A percentile compares a stretch with the other conserved stretches of the same genome.
Evolutionary conservation across 2,888 invertebrate genomes (phyloP).

Genomic region (Isoperla grammatica): DNA sequence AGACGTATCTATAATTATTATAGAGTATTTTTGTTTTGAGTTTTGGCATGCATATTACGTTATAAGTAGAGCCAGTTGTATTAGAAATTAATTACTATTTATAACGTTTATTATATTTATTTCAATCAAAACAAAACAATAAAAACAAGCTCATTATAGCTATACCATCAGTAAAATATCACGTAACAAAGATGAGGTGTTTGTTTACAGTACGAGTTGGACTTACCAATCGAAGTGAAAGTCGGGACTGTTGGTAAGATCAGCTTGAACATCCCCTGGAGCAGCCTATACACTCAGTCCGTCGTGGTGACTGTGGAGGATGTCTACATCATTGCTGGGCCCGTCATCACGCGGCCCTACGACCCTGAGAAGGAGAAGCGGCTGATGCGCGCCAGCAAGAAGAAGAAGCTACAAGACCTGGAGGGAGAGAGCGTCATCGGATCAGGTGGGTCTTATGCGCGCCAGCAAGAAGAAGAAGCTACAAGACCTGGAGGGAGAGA

Average conservation of each 20-base stretch:
- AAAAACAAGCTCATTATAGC: no score
- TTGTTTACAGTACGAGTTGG: constrained; percentile 67
- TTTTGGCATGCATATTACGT: no score
- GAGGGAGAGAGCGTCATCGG: constrained; percentile 54
- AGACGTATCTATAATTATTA: no score
- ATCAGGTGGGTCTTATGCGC: constrained; percentile 36
- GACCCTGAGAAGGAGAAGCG: constrained; percentile 68
- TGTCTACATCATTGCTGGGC: constrained; percentile 67
- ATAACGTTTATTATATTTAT: no score
- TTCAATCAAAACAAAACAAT: no score
- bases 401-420: constrained; percentile 61
- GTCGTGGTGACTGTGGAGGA: constrained; percentile 70
- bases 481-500: no score
- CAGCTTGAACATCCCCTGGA: constrained; percentile 72
- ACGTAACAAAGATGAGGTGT: no score
- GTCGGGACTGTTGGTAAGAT: constrained; percentile 73
- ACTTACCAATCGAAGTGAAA: constrained; percentile 75
- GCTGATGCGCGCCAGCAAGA: constrained; percentile 65
- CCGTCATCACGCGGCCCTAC: constrained; percentile 61
- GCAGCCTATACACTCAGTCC: constrained; percentile 65
- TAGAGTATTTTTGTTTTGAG: no score
- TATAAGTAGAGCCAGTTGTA: no score
- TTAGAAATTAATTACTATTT: no score
- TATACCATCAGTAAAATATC: no score
- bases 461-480: no score